Conservation (phyloP, 30 jellyfish, hydroid and myxozoan species). For the Phacellophora camtschatica region DNA sequence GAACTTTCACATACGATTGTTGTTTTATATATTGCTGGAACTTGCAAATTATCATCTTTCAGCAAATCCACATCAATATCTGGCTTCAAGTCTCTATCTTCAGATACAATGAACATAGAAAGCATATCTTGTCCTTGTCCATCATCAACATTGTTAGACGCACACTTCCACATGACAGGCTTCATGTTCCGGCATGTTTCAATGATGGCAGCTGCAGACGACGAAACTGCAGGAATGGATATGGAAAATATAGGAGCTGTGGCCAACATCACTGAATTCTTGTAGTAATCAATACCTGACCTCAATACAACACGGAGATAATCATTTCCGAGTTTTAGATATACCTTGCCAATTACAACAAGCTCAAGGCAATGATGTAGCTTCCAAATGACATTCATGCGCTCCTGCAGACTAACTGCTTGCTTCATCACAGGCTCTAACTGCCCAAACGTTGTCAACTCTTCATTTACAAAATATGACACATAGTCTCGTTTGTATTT, state of each 20-base stretch:
- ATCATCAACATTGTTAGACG: background rate
- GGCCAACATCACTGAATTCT: background rate
- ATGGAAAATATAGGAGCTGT: slow-evolving; percentile 32
- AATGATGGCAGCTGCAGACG: slow-evolving; percentile 32
- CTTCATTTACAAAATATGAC: slow-evolving; percentile 41
- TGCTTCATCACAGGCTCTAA: slow-evolving; percentile 25
- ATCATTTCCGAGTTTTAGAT: slow-evolving; percentile 20
- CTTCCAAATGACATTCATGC: slow-evolving; percentile 38
- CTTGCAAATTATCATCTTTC: background rate
- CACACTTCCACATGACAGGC: slow-evolving; percentile 55
- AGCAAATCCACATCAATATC: background rate
- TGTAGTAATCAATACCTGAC: slow-evolving; percentile 41
- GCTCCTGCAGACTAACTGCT: background rate
- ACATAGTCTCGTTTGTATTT: slow-evolving; percentile 34
- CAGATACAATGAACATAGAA: slow-evolving; percentile 20
- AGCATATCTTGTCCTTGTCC: background rate
- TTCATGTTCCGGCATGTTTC: slow-evolving; percentile 16
- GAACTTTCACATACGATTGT: slow-evolving; percentile 4
- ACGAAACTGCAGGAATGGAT: slow-evolving; percentile 53
- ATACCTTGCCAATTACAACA: slow-evolving; percentile 9
- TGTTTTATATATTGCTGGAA: background rate
- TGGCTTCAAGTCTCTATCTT: background rate
- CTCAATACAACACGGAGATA: slow-evolving; percentile 35
- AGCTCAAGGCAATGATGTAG: slow-evolving; percentile 60
- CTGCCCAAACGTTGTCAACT: slow-evolving; percentile 68